Base-by-base conservation (phyloP, 2,113 vertebrate species). In the Sarotherodon lohbergeri region DNA sequence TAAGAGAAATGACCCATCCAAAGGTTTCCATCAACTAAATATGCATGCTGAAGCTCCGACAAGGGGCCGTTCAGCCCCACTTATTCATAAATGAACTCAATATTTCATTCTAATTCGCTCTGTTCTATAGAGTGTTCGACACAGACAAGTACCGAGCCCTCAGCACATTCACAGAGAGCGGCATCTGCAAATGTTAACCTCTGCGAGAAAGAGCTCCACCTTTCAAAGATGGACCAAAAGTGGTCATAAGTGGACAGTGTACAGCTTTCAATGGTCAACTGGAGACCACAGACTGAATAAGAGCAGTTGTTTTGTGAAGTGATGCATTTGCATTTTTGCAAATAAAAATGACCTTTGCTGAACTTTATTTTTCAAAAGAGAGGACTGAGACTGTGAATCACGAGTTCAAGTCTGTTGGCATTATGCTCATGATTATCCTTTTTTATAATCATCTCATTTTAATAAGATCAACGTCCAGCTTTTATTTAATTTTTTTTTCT, bases 21-120 rank as follows among this genome's bases (percentile, higher is more conserved):
- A 76, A 94, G 94, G 94, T 93, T 95, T 95, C 94, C 94, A 95
- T 96, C 94, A 95, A 88, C 82, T 91, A 90, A 95, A 95, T 95
- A 94, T 95, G 93, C 92, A 92, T 85, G 92, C 90, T 87, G 92
- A 92, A 95, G 91, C 92, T 92, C 87, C 85, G 83, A 93, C 93
- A 90, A 93, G 94, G 91, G 94, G 94, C 90, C 91, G 94, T 95
- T 95, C 94, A 93, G 94, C 93, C 93, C 94, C 93, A 94, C 94
- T 96, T 95, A 95, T 93, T 95, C 92, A 95, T 94, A 95, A 95
- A 96, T 96, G 91, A 95, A 94, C 91, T 94, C 95, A 83, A 94
- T 95, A 95, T 96, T 96, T 96, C 95, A 96, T 94, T 93, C 89
- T 93, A 95, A 94, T 93, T 94, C 56, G 71, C 91, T 88, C 87